These are phyloP conservation scores for Choreutis nemorana DNA, from an alignment of 2,888 invertebrate species.

Conservation along the genomic window DNA sequence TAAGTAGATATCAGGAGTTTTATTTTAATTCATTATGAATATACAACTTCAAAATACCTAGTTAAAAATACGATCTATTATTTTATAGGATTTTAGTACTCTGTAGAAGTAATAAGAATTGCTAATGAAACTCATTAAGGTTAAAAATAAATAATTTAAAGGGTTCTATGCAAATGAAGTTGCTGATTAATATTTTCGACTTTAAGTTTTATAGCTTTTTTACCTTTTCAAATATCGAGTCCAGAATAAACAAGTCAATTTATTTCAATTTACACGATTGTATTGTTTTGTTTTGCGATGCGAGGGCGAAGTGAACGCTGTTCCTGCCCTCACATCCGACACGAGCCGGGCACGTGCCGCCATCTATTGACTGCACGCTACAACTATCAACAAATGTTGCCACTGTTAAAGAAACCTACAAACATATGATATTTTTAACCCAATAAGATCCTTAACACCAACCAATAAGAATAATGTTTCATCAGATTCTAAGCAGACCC, in stretches of 20 bases:
- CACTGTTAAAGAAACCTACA: conserved; percentile 31
- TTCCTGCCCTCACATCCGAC: conserved; percentile 52
- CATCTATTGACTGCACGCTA: conserved; percentile 56
- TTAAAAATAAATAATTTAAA: too few relatives aligned
- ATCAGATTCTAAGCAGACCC: conserved; percentile 1
- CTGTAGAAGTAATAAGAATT: too few relatives aligned
- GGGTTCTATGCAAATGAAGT: too few relatives aligned
- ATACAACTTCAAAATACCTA: too few relatives aligned
- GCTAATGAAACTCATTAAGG: too few relatives aligned
- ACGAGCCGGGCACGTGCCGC: conserved; percentile 57
- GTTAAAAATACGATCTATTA: too few relatives aligned
- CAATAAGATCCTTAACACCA: conserved; percentile 11
- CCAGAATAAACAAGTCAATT: conserved; percentile 56
- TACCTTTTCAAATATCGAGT: too few relatives aligned
- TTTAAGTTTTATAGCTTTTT: too few relatives aligned
- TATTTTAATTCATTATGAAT: too few relatives aligned
- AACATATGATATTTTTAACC: conserved; percentile 19
- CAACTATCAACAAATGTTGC: conserved; percentile 40
- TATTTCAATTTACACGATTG: conserved; percentile 62
- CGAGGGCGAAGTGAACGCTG: conserved; percentile 44
- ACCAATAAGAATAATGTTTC: conserved; percentile 10
- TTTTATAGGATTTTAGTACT: too few relatives aligned
- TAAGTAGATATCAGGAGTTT: too few relatives aligned
- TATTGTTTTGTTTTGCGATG: conserved; percentile 49
- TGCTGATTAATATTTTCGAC: too few relatives aligned